These are phyloP conservation scores for Trimorus sp. DNA, from an alignment of 2,888 invertebrate genomes.

Conservation along the genomic window DNA sequence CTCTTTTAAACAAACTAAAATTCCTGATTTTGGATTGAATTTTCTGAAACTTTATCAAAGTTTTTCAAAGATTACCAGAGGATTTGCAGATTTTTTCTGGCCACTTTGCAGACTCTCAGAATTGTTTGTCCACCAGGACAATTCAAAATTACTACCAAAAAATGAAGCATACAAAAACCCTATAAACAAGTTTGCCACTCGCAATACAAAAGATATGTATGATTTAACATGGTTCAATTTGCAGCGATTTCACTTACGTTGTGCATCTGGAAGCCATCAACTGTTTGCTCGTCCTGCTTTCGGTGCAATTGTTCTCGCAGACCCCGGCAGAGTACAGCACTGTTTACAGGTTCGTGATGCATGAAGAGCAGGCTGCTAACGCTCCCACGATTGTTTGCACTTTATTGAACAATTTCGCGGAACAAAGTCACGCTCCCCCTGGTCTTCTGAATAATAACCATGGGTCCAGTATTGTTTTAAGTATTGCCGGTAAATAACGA, in stretches of 20 bases:
- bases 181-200: too few species aligned
- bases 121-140: too few species aligned
- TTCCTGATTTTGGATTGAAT: too few species aligned
- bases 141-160: too few species aligned
- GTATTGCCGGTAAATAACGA: constrained; percentile 83
- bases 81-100: too few species aligned
- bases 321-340: constrained; percentile 81
- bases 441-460: constrained; percentile 85
- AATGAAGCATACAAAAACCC: too few species aligned
- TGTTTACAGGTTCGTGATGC: constrained; percentile 84
- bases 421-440: constrained; percentile 86
- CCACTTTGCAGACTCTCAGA: too few species aligned
- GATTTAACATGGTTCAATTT: too few species aligned
- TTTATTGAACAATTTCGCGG: constrained; percentile 89
- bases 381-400: constrained; percentile 91
- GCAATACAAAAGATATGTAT: too few species aligned
- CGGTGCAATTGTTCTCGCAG: constrained; percentile 92
- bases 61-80: too few species aligned
- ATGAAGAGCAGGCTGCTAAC: constrained; percentile 87
- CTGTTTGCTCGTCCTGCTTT: constrained; percentile 92
- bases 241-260: constrained; percentile 91
- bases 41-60: too few species aligned
- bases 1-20: too few species aligned
- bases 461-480: constrained; percentile 92
- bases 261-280: constrained; percentile 95